Evolutionary conservation across 2,797 vertebrate genomes (phyloP), one percentile per base, ranked within the genome.

Genomic region (Tiaroga cobitis): DNA sequence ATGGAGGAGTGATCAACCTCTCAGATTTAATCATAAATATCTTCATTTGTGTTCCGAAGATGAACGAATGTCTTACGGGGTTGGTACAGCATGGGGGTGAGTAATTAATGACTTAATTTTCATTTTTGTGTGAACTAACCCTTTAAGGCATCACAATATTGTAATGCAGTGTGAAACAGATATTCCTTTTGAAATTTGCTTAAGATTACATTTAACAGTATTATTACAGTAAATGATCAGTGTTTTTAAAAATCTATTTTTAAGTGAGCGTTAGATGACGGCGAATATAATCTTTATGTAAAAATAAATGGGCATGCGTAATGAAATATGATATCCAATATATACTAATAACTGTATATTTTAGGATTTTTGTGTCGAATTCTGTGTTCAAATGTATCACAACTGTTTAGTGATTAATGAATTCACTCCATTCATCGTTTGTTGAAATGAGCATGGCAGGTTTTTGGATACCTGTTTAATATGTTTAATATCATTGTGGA

Each of bases 401-500:
- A 76, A 37, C 9, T 59, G 51, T 56, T 63, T 63, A 56, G 21
- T n/a, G 56, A 61, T 26, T 13, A 13, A 11, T 61, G 63, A 65
- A 65, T 65, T 59, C 13, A 32, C 6, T 8, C 4, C 7, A 67
- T 67, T 81, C 16, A 49, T 24, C 26, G 59, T 19, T 41, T 72
- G 3, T n/a, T 41, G 19, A 65, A 84, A 70, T n/a, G n/a, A 43
- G 39, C 41, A 63, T 39, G 29, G 56, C 67, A 49, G 24, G 32
- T 43, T 49, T 70, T 41, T 80, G 67, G 37, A 61, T 49, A 84
- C 65, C 37, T 85, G 68, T 34, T 61, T 68, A 84, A 68, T 56
- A 67, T 41, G 69, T 68, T 69, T 69, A 56, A 56, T 84, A 54
- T 70, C 24, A 69, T 37, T 41, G 24, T 77, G 63, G 37, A 69